Conservation (phyloP, 2,888 invertebrate genomes). For the Sylvicola cinctus region DNA sequence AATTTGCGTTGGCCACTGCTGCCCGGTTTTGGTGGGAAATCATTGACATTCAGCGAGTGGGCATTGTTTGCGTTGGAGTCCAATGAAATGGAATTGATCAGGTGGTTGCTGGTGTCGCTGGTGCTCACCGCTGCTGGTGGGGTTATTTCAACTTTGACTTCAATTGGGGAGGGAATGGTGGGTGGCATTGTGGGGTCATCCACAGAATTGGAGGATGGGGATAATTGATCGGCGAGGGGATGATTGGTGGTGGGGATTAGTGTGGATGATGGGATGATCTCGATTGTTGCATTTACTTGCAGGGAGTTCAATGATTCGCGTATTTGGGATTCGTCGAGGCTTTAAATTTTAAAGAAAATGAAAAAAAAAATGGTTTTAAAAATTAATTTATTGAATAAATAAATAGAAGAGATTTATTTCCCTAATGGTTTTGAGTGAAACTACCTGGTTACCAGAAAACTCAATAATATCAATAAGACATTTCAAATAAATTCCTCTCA, state of each 20-base stretch:
- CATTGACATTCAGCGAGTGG: conserved; percentile 16
- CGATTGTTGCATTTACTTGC: conserved; percentile 18
- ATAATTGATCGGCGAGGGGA: conserved; percentile 14
- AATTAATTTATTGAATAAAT: too few species aligned
- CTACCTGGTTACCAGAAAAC: too few species aligned
- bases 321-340: conserved; percentile 41
- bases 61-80: conserved; percentile 24
- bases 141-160: conserved; percentile 26
- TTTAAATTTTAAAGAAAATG: conserved; percentile 15
- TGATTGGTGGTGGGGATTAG: too few species aligned
- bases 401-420: too few species aligned
- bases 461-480: too few species aligned
- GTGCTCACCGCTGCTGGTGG: conserved; percentile 15
- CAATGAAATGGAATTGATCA: conserved; percentile 22
- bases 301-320: conserved; percentile 25
- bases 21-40: conserved; percentile 14
- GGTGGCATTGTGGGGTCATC: too few species aligned
- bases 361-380: too few species aligned
- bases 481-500: too few species aligned
- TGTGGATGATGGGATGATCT: conserved; percentile 21
- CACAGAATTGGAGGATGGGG: conserved; percentile 18
- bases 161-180: conserved; percentile 10
- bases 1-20: conserved; percentile 16
- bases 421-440: too few species aligned
- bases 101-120: conserved; percentile 14